These are phyloP conservation scores for Aptenodytes patagonicus DNA, from an alignment of 2,113 vertebrate species.

Conservation along the genomic window DNA sequence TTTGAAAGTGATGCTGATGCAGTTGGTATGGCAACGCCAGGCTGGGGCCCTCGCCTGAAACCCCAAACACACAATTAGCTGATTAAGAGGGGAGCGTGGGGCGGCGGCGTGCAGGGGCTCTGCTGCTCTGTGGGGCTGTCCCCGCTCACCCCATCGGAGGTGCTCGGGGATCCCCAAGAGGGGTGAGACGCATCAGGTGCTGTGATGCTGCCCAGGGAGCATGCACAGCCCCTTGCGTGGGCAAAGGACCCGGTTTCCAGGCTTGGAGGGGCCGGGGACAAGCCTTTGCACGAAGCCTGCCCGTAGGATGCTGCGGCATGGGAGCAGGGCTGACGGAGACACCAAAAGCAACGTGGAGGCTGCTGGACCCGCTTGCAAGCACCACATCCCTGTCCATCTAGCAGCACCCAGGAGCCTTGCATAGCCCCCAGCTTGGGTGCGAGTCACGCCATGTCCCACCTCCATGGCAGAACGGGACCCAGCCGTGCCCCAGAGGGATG, in stretches of 20 bases:
- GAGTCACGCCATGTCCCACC: not conserved
- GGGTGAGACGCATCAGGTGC: too few relatives aligned
- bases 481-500: not conserved
- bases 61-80: constrained; percentile 65
- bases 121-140: not conserved
- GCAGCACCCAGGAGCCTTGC: not conserved
- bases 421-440: accelerated
- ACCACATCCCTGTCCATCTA: not conserved
- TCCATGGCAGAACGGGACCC: accelerated
- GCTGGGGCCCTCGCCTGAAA: constrained; percentile 51
- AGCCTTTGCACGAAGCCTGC: not conserved
- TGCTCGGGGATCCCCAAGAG: not conserved
- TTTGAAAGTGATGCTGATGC: constrained; percentile 53
- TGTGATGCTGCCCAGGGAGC: not conserved
- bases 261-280: not conserved
- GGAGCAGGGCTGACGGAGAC: not conserved
- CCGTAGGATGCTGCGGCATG: not conserved
- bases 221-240: not conserved
- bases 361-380: not conserved
- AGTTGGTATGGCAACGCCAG: constrained; percentile 61
- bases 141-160: not conserved
- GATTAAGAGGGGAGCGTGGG: not conserved
- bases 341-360: not conserved
- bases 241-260: not conserved
- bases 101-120: not conserved